Evolutionary conservation across 2,113 vertebrate genomes (phyloP).

Genomic region (Chionis minor): DNA sequence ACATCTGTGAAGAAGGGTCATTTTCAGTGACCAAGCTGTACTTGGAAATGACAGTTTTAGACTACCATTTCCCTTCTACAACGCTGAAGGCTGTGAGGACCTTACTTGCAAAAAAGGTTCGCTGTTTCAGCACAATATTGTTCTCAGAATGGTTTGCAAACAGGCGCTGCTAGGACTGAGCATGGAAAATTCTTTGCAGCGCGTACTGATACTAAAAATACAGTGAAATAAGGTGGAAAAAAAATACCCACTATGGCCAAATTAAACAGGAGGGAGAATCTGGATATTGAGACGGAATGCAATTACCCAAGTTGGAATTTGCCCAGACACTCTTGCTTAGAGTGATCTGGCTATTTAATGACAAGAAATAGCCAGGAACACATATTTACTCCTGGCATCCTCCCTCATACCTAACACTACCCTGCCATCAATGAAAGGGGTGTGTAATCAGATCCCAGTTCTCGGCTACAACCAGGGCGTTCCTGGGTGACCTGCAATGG

Average conservation of each 20-base stretch:
- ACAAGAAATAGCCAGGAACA: constrained; percentile 26
- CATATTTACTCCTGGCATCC: neutral
- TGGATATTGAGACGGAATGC: neutral
- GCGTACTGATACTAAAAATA: neutral
- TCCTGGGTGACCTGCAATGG: neutral
- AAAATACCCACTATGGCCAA: neutral
- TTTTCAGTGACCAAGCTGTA: neutral
- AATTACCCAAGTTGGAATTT: constrained; percentile 45
- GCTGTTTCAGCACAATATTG: neutral
- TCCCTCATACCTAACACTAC: neutral
- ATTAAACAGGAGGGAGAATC: constrained; percentile 1
- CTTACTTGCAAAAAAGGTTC: neutral
- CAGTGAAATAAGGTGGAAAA: constrained; percentile 13
- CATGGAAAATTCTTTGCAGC: constrained; percentile 19
- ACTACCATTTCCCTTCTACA: neutral
- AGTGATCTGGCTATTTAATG: constrained; percentile 28
- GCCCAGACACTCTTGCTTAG: neutral
- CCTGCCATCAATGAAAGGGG: constrained; percentile 16
- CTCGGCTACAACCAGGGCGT: neutral
- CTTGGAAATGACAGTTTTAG: neutral
- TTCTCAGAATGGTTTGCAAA: neutral
- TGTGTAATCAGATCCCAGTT: neutral
- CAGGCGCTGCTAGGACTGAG: neutral
- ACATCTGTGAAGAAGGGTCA: neutral
- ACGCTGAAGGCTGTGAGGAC: neutral